phyloP scores from a whole-genome alignment of 1,140 invertebrate genomes.

The Leptinotarsa texana region DNA sequence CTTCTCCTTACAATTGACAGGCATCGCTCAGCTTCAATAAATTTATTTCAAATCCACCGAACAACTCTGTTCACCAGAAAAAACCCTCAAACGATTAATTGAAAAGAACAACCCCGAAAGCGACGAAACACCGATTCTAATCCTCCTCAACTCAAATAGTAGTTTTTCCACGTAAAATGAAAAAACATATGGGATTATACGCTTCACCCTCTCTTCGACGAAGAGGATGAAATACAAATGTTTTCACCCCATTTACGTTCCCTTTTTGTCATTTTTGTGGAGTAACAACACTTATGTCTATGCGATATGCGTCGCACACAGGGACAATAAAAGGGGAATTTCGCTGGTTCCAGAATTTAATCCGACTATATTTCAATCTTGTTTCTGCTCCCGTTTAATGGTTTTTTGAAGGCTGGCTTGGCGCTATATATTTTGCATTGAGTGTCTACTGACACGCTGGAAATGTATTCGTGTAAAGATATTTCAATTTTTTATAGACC shows the following conservation, averaged over 20 bases:
- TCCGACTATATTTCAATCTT: conserved; percentile 32
- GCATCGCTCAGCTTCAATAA: too few species aligned
- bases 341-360: conserved; percentile 30
- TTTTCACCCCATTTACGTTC: conserved; percentile 31
- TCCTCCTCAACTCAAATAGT: conserved; percentile 1
- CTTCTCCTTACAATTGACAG: too few species aligned
- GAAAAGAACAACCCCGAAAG: neutral
- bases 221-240: conserved; percentile 24
- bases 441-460: neutral
- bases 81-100: neutral
- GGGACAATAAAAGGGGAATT: conserved; percentile 36
- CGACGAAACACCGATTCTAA: neutral
- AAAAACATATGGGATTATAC: conserved; percentile 28
- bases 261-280: conserved; percentile 39
- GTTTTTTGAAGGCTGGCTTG: conserved; percentile 18
- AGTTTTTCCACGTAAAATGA: conserved; percentile 5
- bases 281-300: conserved; percentile 32
- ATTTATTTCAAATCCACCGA: too few species aligned
- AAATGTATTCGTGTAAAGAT: neutral
- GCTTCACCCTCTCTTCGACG: conserved; percentile 18
- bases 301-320: conserved; percentile 27
- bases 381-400: conserved; percentile 21
- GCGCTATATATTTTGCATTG: neutral
- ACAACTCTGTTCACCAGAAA: too few species aligned
- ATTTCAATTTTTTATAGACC: too few species aligned